These are phyloP conservation scores for Atractosteus spatula DNA, from an alignment of 2,113 vertebrate species.

Conservation along the genomic window DNA sequence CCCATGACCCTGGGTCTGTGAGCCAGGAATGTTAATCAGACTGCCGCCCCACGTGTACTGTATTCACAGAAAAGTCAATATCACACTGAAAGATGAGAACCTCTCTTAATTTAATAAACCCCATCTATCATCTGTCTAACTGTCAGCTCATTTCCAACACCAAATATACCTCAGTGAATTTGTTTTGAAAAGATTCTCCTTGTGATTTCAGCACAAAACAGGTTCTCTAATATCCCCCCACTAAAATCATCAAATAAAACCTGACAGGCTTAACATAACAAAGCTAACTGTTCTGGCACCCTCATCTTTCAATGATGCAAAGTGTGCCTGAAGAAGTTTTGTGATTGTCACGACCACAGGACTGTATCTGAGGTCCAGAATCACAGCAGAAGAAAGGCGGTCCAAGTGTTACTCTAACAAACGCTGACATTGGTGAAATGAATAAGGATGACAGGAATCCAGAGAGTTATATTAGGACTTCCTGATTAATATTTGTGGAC, in stretches of 20 bases:
- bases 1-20: no score
- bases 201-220: not conserved
- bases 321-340: not conserved
- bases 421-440: not conserved
- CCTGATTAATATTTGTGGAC: slow-evolving; percentile 17
- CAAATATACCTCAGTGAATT: slow-evolving; percentile 13
- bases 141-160: slow-evolving; percentile 3
- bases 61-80: not conserved
- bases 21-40: no score
- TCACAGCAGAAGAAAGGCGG: slow-evolving; percentile 1
- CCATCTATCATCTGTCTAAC: slow-evolving; percentile 4
- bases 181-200: slow-evolving; percentile 3
- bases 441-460: not conserved
- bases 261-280: slow-evolving; percentile 11
- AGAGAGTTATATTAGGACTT: not conserved
- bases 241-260: slow-evolving; percentile 8
- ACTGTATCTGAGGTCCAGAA: not conserved
- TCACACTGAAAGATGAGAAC: not conserved
- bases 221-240: not conserved
- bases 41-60: no score
- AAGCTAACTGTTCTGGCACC: not conserved
- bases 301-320: not conserved
- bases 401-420: not conserved
- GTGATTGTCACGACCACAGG: not conserved
- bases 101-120: slow-evolving; percentile 10